Evolutionary conservation across 2,888 invertebrate genomes (phyloP), one percentile per base, ranked within the genome.

Genomic region (Synergus japonicus): DNA sequence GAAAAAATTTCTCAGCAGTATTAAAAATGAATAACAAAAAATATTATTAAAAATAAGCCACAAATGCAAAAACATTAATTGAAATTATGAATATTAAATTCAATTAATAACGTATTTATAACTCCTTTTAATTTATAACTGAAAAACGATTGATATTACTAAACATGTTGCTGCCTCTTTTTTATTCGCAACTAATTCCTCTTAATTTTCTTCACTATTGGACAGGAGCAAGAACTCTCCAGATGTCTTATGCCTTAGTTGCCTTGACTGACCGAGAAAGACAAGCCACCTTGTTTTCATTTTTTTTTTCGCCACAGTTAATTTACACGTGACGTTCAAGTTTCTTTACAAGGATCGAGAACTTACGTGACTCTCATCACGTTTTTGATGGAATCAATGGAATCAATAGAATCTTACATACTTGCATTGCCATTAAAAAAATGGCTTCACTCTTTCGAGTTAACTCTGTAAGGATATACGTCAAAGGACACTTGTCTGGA

Each of bases 301-400:
- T 60, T 60, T 22, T 60, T 60, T 22, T 22, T 22, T 22, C 2
- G 4, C 18, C 3, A 1, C 9, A 60, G 22, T 60, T 60, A 60
- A 60, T 60, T 60, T 60, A 60, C 60, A 60, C 60, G 22, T 22
- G 22, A 60, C 60, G 60, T 22, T 60, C 60, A 9, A 60, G 22
- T 60, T 60, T 60, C 22, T 60, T 60, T 22, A 8, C 60, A 22
- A 60, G 60, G 60, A 22, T 60, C 22, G 10, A 60, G 18, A 9
- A 10, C 22, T 22, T 60, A 60, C 60, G 60, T 60, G 60, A 60
- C 60, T 60, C 22, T 60, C 60, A 60, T 60, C 60, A 10, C 60
- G 60, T 60, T 60, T 60, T 2, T 12, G 18, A 60, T 60, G 60
- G 22, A 22, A 22, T 22, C 60, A 22, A 10, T 60, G 60, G 4